Percentiles rank a stretch among this genome's conserved stretches.
phyloP scores from a whole-genome alignment of 1,140 invertebrate species.

The Centruroides vittatus region DNA sequence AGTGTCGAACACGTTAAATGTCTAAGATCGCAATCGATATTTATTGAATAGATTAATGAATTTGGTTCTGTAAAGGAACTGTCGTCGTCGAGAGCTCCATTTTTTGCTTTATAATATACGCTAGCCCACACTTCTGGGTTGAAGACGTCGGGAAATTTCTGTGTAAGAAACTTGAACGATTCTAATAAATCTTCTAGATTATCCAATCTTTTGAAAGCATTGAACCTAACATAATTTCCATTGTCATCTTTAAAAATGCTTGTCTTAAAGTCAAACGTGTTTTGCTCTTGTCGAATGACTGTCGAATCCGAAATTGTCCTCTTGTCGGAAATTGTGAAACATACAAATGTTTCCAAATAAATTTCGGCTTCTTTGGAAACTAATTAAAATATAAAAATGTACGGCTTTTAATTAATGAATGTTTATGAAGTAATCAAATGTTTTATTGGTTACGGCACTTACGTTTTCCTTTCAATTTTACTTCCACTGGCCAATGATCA shows the following conservation, averaged over 20 bases:
- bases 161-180: background rate
- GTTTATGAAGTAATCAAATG: background rate
- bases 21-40: background rate
- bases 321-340: background rate
- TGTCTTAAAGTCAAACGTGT: background rate
- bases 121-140: background rate
- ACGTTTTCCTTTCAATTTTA: conserved; percentile 6
- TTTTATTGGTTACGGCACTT: background rate
- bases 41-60: background rate
- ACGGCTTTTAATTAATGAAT: background rate
- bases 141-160: background rate
- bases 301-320: background rate
- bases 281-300: background rate
- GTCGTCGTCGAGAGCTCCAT: background rate
- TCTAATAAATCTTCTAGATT: background rate
- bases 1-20: background rate
- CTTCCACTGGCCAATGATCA: conserved; percentile 10
- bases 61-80: background rate
- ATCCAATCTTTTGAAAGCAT: background rate
- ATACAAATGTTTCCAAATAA: background rate
- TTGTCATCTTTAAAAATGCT: background rate
- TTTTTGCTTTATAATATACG: background rate
- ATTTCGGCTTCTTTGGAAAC: background rate
- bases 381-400: background rate
- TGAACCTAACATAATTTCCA: background rate